Evolutionary conservation across 2,113 vertebrate species (phyloP), one percentile per base, ranked within the genome.

Genomic region (Callionymus lyra): DNA sequence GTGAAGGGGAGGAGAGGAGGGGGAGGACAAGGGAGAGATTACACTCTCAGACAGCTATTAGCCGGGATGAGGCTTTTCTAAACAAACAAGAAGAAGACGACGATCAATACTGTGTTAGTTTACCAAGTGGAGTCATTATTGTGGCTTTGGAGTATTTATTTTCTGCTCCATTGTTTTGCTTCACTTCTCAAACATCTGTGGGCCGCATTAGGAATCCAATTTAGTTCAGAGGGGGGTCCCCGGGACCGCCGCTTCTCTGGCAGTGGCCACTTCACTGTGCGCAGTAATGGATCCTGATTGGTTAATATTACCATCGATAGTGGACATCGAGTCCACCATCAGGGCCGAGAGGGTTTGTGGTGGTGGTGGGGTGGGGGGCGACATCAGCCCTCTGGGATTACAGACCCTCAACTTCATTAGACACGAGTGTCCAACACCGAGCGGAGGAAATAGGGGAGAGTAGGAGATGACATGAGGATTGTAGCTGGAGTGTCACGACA

Each of bases 71-170:
- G 73, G 77, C 78, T 84, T 75, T 79, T 83, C 82, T 82, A 84
- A 85, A 86, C 82, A 87, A 85, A 87, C 74, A 82, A 76, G 46
- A 56, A 56, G 43, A 50, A 79, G 74, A 74, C 58, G 76, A 69
- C 48, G 68, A 85, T 87, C 86, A 85, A 85, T 85, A 86, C 65
- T 79, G 70, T 68, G 74, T 84, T 80, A 79, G 81, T 82, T 81
- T 78, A 77, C 70, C 59, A 77, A 76, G 68, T 65, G 63, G 63
- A 72, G 67, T 65, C 70, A 65, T 76, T 72, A 79, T 68, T 53
- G 69, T 70, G 78, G 74, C 70, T 77, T 62, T 74, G 52, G 49
- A 65, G 72, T 60, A 66, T 74, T 68, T 78, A 69, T 82, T 83
- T 76, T 82, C 68, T 71, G 70, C 65, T 76, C 59, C 67, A 71